Evolutionary conservation across 2,797 vertebrate genomes (phyloP), one percentile per base, ranked within the genome.

Genomic region (Limosa lapponica): DNA sequence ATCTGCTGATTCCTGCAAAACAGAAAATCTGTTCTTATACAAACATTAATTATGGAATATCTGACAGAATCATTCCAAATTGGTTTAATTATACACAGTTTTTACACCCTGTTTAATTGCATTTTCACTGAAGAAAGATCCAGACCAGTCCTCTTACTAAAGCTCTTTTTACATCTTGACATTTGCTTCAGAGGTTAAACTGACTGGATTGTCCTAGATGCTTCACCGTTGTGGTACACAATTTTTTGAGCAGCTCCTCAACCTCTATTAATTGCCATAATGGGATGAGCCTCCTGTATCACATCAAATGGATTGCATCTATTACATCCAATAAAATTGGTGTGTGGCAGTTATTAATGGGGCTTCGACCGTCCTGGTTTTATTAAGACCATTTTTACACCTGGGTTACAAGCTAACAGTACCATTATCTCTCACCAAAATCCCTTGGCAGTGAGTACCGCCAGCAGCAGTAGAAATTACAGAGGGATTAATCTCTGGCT

Each of bases 371-470:
- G 93, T 96, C 85, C 79, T 37, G 46, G 82, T 97, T 98, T 97
- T 98, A 97, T 98, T 97, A 97, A 97, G 95, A 87, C 84, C 87
- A 93, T 98, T 98, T 97, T 97, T 97, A 96, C 95, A 98, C 94
- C 93, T 74, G 79, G 71, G 74, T 87, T 95, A 84, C 13, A 82
- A 96, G 80, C 92, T 95, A 95, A 92, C 83, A 93, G 78, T 25
- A 24, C 96, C 90, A 97, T 98, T 98, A 97, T 97, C 96, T 96
- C 96, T 89, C 93, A 88, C 84, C 84, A 89, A 86, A 97, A 97
- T 97, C 96, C 97, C 95, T 93, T 93, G 93, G 90, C 94, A 95
- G 96, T 97, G 97, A 91, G 94, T 93, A 95, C 95, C 36, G 94
- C 97, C 93, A 82, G 86, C 64, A 96, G 86, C 84, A 82, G 87